Base-by-base conservation (phyloP, 2,888 invertebrate species). In the Abrostola triplasia region DNA sequence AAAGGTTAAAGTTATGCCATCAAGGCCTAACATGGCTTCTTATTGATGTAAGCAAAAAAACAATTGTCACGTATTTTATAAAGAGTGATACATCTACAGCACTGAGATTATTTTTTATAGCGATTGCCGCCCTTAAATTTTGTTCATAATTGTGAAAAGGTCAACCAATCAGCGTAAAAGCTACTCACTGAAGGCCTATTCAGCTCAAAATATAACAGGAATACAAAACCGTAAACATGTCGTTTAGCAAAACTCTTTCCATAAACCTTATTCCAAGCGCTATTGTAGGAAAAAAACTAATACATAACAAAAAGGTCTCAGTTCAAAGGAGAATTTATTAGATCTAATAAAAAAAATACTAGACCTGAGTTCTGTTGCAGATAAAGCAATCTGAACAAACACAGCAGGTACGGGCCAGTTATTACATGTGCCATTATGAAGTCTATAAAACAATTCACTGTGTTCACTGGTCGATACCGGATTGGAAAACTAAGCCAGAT, bases 401-500 rank as follows among this genome's bases (percentile, higher is more conserved):
- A 49, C 12, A 62, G 66, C 50, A 63, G 8, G 44, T 47, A 47
- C 44, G 10, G 41, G 10, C n/a, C 49, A 57, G 59, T 71, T 64
- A 63, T 49, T 42, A 36, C 62, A 66, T 70, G 63, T 73, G 62
- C 42, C 41, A 48, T 61, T 59, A 59, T 71, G 51, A 74, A 64
- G 64, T 57, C 74, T 53, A 56, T 69, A 35, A 61, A 69, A 67
- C 54, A 69, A 71, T 65, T 55, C 49, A 70, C 53, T 42, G 63
- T 64, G 61, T 47, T 49, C 52, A 67, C 71, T 38, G 49, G 72
- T 49, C 44, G 5, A 10, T 52, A 71, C 65, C n/a, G 62, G 67
- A 66, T 71, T 36, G 64, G 40, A 70, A 73, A 79, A 76, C 64
- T 62, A 63, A 55, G 40, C 67, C 73, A 53, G 66, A 68, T 63